Base-by-base conservation (phyloP, 2,113 vertebrate species). In the Typhlomys cinereus region DNA sequence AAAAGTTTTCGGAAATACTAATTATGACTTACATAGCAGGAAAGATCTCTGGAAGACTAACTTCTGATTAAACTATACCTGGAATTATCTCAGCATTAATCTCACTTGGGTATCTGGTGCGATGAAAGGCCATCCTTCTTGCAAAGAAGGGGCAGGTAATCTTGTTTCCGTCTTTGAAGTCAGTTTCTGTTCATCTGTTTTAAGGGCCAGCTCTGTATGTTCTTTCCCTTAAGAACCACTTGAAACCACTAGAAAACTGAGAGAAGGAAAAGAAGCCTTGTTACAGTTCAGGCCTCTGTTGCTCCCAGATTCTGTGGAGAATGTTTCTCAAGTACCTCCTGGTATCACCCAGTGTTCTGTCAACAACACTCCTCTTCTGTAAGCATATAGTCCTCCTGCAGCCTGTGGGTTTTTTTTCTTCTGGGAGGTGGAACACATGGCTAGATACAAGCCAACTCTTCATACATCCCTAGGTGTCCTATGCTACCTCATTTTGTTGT, bases 161-260 rank as follows among this genome's bases (percentile, higher is more conserved):
- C 61, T 7, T 48, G 25, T 34, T 86, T 82, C 86, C 21, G 23
- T 23, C 12, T 85, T 70, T 70, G 39, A 92, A 59, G n/a, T 57
- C 50, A 61, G n/a, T 70, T 96, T 95, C 66, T 74, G 14, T 62
- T 92, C 81, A 15, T n/a, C 61, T 75, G n/a, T 61, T 90, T 23
- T 88, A n/a, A 85, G 23, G 44, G n/a, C 8, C 21, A 64, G 39
- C 39, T 59, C 64, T 9, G 5, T 39, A 8, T 31, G 17, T 46
- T 46, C 52, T 78, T 85, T 79, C 29, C 36, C 27, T 7, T 44
- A 69, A 85, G 44, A 75, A 36, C 17, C 66, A 83, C 50, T 74
- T 83, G 52, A 75, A 50, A 61, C 14, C 17, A 79, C 36, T 39
- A 50, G 59, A 70, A 86, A 85, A 48, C 21, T 74, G 44, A 76